phyloP scores from a whole-genome alignment of 2,797 vertebrate species.

The Propithecus perrieri region DNA sequence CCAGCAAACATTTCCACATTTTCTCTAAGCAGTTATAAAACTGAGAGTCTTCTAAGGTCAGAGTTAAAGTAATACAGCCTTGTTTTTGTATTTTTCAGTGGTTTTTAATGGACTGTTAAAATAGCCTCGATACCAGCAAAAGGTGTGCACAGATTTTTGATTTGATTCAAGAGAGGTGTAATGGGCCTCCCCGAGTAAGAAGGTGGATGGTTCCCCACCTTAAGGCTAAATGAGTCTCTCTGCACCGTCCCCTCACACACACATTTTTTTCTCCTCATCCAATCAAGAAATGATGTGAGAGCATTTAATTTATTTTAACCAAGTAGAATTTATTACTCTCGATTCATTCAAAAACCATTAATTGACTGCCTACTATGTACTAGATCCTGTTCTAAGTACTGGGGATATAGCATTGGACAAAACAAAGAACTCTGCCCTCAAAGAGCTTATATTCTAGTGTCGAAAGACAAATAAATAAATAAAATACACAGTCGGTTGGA shows the following conservation, averaged over 20 bases:
- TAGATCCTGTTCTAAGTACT: neutral
- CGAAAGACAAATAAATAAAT: neutral
- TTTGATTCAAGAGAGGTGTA: neutral
- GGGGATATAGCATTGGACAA: neutral
- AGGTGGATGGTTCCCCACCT: neutral
- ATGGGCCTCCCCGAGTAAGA: neutral
- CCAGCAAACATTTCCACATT: constrained; percentile 81
- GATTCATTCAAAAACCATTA: neutral
- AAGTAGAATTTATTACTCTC: neutral
- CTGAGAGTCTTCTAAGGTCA: constrained; percentile 78
- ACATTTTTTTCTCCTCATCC: neutral
- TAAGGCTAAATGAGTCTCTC: neutral
- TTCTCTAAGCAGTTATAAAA: constrained; percentile 79
- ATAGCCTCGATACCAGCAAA: constrained; percentile 38
- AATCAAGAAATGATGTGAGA: neutral
- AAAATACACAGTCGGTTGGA: neutral
- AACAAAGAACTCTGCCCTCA: neutral
- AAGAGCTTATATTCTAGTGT: neutral
- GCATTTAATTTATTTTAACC: neutral
- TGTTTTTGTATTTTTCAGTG: constrained; percentile 72
- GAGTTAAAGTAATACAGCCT: constrained; percentile 74
- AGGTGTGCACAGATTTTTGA: neutral
- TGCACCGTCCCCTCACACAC: too few relatives aligned
- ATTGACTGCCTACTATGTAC: neutral
- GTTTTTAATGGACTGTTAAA: constrained; percentile 63